phyloP scores from a whole-genome alignment of 2,888 invertebrate genomes.

The Stratiomys singularior region DNA sequence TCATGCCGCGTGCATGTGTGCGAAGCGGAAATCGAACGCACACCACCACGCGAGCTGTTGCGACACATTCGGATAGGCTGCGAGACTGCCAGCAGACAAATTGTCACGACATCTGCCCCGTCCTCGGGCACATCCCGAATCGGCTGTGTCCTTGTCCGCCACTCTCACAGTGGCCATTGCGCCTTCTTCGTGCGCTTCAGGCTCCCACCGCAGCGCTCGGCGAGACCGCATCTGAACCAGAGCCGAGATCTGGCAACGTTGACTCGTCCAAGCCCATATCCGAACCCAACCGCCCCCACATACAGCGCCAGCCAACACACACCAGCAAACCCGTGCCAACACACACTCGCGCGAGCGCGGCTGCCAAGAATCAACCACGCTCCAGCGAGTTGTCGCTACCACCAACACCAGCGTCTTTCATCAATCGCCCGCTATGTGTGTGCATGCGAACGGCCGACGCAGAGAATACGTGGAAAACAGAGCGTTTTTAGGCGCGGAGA shows the following conservation, averaged over 20 bases:
- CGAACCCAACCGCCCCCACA: neutral
- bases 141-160: neutral
- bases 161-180: too few species aligned
- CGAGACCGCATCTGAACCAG: neutral
- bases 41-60: neutral
- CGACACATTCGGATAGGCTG: neutral
- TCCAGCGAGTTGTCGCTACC: neutral
- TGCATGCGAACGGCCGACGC: conserved; percentile 16
- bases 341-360: neutral
- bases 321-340: neutral
- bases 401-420: neutral
- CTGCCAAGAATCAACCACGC: neutral
- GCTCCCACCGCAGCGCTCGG: too few species aligned
- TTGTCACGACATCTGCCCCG: neutral
- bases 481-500: conserved; percentile 30
- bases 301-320: neutral
- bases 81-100: neutral
- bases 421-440: neutral
- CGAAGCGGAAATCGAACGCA: conserved; percentile 41
- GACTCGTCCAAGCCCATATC: conserved; percentile 3
- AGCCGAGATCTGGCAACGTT: conserved; percentile 14
- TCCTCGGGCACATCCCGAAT: neutral
- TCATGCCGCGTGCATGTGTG: conserved; percentile 31
- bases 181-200: too few species aligned
- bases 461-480: conserved; percentile 20